Base-by-base conservation (phyloP, 2,888 invertebrate species). In the Acleris cristana region DNA sequence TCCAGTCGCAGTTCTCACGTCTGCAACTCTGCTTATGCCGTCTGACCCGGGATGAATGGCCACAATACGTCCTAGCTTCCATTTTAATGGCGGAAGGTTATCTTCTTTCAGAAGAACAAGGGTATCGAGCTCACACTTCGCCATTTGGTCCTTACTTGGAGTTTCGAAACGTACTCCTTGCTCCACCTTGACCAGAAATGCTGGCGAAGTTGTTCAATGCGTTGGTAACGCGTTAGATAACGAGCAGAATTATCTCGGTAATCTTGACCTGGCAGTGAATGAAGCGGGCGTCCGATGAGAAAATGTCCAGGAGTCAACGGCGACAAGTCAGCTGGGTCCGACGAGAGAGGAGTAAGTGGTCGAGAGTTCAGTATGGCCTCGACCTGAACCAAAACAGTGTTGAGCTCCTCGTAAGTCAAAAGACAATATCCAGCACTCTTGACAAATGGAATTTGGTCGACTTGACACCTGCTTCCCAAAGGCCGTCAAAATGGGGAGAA, bases 241-340 rank as follows among this genome's bases (percentile, higher is more conserved):
- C 30, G 8, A 30, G 53, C 18, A 30, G 14, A 18, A 21, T 55
- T 26, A n/a, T 12, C 14, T 64, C 56, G 4, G n/a, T 14, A 10
- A 18, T 16, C 52, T 19, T 6, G n/a, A 30, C 3, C 3, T 23
- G 23, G 23, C 23, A 23, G 23, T 3, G 23, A 23, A 23, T 23
- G 23, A 23, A 23, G 23, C 4, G 23, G 23, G 23, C 3, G 23
- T 3, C 23, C 10, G 48, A 76, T 65, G 1, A 73, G 18, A 54
- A 74, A 73, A 64, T 74, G 72, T 1, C 72, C 72, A 0, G 74
- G 73, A 2, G 73, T 73, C 1, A 75, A 56, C 1, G 71, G 67
- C 2, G 57, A 57, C 10, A 54, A 59, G 75, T 44, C 44, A 44
- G 14, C 16, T 12, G 44, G 44, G 5, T 44, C 44, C 12, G 44